phyloP scores from a whole-genome alignment of 2,113 vertebrate genomes.

The Carollia perspicillata region DNA sequence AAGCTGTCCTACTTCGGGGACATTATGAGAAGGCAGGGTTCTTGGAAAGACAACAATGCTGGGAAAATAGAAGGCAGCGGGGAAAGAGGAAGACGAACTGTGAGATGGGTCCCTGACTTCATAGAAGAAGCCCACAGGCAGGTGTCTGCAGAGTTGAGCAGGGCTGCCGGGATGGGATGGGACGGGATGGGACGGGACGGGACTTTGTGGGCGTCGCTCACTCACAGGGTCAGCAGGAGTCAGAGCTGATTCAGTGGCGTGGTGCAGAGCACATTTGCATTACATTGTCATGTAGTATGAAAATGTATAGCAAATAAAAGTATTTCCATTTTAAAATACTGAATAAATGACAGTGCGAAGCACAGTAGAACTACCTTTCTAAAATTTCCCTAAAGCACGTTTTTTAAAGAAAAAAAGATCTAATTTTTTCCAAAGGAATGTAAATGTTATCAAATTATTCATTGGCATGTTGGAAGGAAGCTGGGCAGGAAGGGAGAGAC shows the following conservation, averaged over 20 bases:
- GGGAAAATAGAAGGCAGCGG: not conserved
- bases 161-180: too few relatives aligned
- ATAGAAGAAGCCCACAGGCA: not conserved
- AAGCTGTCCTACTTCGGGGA: not conserved
- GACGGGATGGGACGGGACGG: too few relatives aligned
- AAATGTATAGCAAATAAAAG: conserved; percentile 42
- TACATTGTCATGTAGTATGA: not conserved
- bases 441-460: not conserved
- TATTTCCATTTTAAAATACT: conserved; percentile 1
- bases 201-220: not conserved
- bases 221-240: not conserved
- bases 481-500: not conserved
- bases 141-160: not conserved
- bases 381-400: not conserved
- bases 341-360: not conserved
- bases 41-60: not conserved
- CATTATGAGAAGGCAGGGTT: not conserved
- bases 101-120: too few relatives aligned
- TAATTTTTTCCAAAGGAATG: not conserved
- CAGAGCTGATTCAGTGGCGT: not conserved
- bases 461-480: not conserved
- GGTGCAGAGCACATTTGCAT: not conserved
- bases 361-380: not conserved
- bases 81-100: not conserved
- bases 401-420: conserved; percentile 1